Evolutionary conservation across 2,888 invertebrate species (phyloP), one percentile per base, ranked within the genome.

Genomic region (Noctua janthina): DNA sequence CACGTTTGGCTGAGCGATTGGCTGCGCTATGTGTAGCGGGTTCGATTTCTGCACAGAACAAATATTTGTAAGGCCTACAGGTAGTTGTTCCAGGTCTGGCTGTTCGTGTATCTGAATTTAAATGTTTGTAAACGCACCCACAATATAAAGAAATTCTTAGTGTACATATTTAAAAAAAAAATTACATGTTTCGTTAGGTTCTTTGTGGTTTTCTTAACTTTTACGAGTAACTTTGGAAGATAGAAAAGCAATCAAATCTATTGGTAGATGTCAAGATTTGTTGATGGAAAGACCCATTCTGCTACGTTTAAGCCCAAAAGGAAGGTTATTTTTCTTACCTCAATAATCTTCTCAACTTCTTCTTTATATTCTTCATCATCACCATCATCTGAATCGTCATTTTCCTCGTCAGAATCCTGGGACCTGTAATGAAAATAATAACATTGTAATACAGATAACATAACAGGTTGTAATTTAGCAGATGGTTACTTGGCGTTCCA

Each of bases 281-380:
- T 79, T 54, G 11, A 10, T 10, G 23, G 1, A 29, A 23, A 35
- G 23, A n/a, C 35, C n/a, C 35, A 3, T 56, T 29, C 39, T 35
- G 46, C 20, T 59, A 77, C 3, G 6, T 76, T 10, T 39, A 43
- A 43, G 7, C 0, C 43, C 43, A 43, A 43, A 43, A 43, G 43
- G 43, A 43, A 2, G 43, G 43, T 43, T 43, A 43, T 43, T 43
- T 43, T 43, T 35, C 78, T 89, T 86, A 94, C 95, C 86, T 95
- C 95, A 46, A 81, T 43, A 56, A 66, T 81, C 83, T 90, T 93
- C 20, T 94, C 94, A 23, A 64, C 64, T 76, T 92, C 93, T 72
- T 92, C 93, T 70, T 88, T 92, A 76, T 90, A 91, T 83, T 93
- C 94, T 23, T 93, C 94, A 66, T 89, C 93, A 43, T 89, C 88